Conservation (phyloP, 1,140 invertebrate species). For the Helicoverpa zea region DNA sequence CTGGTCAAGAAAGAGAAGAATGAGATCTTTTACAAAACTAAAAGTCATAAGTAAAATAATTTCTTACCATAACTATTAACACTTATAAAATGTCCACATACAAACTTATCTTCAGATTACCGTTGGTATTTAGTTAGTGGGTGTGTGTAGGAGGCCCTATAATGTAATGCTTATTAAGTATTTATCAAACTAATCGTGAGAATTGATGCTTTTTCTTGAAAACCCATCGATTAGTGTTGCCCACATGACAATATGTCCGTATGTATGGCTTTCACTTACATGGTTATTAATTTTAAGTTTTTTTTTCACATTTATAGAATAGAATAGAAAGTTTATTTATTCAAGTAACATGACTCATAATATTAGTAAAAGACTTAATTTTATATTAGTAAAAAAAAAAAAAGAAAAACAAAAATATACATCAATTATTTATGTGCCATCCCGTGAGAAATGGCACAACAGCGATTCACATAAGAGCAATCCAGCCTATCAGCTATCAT, state of each 20-base stretch:
- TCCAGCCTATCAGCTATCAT: too few relatives aligned
- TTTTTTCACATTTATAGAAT: not conserved
- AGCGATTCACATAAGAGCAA: too few relatives aligned
- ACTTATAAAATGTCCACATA: not conserved
- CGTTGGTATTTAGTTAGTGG: slow-evolving; percentile 13
- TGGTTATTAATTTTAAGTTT: not conserved
- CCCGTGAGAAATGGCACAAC: too few relatives aligned
- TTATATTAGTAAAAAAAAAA: too few relatives aligned
- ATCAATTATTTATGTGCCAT: too few relatives aligned
- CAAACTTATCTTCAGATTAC: not conserved
- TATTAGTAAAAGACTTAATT: too few relatives aligned
- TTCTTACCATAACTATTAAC: not conserved
- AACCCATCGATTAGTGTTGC: slow-evolving; percentile 25
- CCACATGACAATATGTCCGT: slow-evolving; percentile 11
- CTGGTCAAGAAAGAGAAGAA: too few relatives aligned
- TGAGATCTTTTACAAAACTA: too few relatives aligned
- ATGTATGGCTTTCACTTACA: slow-evolving; percentile 1
- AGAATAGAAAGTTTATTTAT: too few relatives aligned
- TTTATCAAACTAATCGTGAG: slow-evolving; percentile 43
- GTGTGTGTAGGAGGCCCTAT: slow-evolving; percentile 38
- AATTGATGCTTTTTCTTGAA: slow-evolving; percentile 41
- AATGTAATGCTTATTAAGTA: slow-evolving; percentile 33
- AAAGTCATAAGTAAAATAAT: not conserved
- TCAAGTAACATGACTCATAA: too few relatives aligned
- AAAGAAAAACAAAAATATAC: too few relatives aligned